phyloP scores from a whole-genome alignment of 2,797 vertebrate species.

The Enteromius afrohamiltoni region DNA sequence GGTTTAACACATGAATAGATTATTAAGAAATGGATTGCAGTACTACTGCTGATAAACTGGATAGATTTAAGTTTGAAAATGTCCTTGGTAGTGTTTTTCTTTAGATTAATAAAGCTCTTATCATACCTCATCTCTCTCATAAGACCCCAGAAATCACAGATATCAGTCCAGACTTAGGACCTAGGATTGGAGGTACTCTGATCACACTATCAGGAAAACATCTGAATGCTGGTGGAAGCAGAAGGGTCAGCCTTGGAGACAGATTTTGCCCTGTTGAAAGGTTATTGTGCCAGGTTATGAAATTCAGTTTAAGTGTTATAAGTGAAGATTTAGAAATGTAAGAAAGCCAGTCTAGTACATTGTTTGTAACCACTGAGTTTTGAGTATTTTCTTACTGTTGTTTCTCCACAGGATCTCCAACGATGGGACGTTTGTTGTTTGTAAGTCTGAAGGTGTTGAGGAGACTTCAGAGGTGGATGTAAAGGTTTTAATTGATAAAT shows the following conservation, averaged over 20 bases:
- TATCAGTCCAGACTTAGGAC: conserved; percentile 83
- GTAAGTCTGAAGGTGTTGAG: conserved; percentile 72
- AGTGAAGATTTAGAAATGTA: not conserved
- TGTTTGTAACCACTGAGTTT: conserved; percentile 4
- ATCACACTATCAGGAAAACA: conserved; percentile 82
- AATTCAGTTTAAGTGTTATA: conserved; percentile 8
- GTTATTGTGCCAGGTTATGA: conserved; percentile 61
- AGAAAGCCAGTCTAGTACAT: not conserved
- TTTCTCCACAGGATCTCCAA: conserved; percentile 69
- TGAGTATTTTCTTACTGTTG: not conserved
- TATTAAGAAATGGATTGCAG: not conserved
- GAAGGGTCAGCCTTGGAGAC: conserved; percentile 76
- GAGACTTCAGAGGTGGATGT: conserved; percentile 75
- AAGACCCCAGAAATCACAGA: conserved; percentile 83
- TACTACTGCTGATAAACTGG: not conserved
- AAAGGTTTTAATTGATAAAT: conserved; percentile 84
- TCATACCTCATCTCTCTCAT: not conserved
- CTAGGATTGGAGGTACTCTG: conserved; percentile 83
- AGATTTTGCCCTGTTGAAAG: conserved; percentile 74
- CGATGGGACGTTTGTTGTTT: conserved; percentile 74
- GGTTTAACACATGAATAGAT: not conserved
- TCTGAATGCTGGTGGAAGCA: conserved; percentile 79
- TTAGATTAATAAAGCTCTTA: not conserved
- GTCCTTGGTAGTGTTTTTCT: not conserved
- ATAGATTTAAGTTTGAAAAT: not conserved